Base-by-base conservation (phyloP, 2,888 invertebrate species). In the Toxonevra muliebris region DNA sequence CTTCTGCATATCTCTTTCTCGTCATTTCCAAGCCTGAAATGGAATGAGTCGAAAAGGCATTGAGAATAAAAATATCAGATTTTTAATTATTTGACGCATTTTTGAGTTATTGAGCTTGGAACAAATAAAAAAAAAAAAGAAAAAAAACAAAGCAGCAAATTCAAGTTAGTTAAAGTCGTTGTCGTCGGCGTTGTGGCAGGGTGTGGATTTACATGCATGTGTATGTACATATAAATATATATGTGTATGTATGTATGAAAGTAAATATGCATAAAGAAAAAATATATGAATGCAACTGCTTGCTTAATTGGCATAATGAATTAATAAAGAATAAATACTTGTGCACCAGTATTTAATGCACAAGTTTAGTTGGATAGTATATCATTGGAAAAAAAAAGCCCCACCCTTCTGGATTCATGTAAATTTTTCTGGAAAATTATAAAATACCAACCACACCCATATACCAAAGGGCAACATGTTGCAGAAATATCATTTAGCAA, bases 281-380 rank as follows among this genome's bases (percentile, higher is more conserved):
- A 7, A 19, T 8, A 19, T 58, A 42, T 30, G 62, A 64, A 63
- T 68, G 68, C 68, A 64, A 60, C 53, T 55, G 68, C 78, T 77
- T 79, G 79, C 78, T 77, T 79, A 79, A 79, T 79, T 79, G 79
- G 75, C 79, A 78, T 77, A 79, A 79, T 79, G 79, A 79, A 79
- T 79, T 76, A 79, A 79, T 79, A 79, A 79, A 78, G 71, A 77
- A 76, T 77, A 79, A 77, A 75, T 75, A 74, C 76, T 78, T 77
- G 79, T 30, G 30, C 30, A 30, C 30, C 30, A 30, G 30, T 30
- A 30, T 30, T 30, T 30, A 30, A 30, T 30, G 30, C 30, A 30
- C 30, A 30, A 30, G 7, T 30, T 30, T 30, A 30, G 30, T 53
- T 66, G 42, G 61, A 66, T 61, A 61, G 61, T 65, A 58, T 61